Conservation (phyloP, 2,797 vertebrate species). For the Hapalemur alaotrensis region DNA sequence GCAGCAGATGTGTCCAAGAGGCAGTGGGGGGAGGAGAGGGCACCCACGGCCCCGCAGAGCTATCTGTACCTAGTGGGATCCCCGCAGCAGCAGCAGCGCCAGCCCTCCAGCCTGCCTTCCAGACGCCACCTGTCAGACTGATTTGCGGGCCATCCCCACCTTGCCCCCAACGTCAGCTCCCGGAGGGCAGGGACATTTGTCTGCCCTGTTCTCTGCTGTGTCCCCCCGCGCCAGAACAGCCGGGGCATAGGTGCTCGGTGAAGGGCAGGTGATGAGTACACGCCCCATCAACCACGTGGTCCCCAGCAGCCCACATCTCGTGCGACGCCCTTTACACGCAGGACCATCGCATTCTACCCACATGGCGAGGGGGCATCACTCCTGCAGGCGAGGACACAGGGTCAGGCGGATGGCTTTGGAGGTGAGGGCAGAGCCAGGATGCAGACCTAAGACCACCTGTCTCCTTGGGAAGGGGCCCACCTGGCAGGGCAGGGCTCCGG, state of each 20-base stretch:
- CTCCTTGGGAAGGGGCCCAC: background rate
- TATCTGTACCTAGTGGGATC: rapidly evolving
- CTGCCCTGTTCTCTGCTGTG: background rate
- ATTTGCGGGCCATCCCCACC: rapidly evolving
- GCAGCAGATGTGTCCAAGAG: background rate
- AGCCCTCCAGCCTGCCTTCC: background rate
- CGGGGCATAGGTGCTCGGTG: background rate
- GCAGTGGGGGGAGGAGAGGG: background rate
- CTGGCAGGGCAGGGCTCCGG: constrained; percentile 32
- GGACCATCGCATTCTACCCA: no score
- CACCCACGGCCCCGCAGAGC: background rate
- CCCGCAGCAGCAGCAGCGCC: background rate
- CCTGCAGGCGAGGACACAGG: background rate
- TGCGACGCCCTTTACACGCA: rapidly evolving
- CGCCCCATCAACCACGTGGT: rapidly evolving
- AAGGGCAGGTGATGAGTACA: background rate
- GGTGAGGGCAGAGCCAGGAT: background rate
- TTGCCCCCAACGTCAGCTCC: background rate
- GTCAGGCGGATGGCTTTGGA: background rate
- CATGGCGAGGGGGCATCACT: background rate
- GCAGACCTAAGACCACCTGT: background rate
- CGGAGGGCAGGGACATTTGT: rapidly evolving
- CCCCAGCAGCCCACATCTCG: rapidly evolving
- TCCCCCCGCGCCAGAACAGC: background rate
- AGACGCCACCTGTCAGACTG: rapidly evolving